These are phyloP conservation scores for Capricornis sumatraensis DNA, from an alignment of 2,113 vertebrate species.

Conservation along the genomic window DNA sequence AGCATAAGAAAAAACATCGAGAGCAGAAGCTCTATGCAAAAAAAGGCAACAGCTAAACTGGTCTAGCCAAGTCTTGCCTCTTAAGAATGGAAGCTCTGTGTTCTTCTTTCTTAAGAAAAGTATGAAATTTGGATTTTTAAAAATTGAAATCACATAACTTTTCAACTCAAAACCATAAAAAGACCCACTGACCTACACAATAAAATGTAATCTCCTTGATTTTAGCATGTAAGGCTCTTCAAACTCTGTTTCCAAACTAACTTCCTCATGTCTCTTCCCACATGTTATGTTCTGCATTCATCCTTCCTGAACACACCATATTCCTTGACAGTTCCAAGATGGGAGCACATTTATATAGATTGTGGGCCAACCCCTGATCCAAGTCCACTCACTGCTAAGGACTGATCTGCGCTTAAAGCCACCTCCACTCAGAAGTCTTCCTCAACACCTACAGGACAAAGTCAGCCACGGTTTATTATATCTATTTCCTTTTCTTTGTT, in stretches of 20 bases:
- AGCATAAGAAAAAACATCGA: background rate
- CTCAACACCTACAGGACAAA: background rate
- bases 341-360: background rate
- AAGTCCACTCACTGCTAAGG: background rate
- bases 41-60: background rate
- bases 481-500: constrained; percentile 66
- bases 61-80: background rate
- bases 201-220: background rate
- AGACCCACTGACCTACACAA: background rate
- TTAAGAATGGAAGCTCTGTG: background rate
- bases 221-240: background rate
- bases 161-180: background rate
- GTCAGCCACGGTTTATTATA: background rate
- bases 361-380: background rate
- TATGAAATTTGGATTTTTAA: background rate
- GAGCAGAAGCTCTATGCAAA: background rate
- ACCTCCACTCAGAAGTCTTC: background rate
- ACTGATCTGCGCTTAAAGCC: background rate
- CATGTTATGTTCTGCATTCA: background rate
- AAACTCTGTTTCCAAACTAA: background rate
- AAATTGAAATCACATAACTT: background rate
- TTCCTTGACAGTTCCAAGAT: background rate
- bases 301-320: background rate
- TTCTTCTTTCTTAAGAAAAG: background rate
- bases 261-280: background rate